Evolutionary conservation across 2,113 vertebrate genomes (phyloP).

Genomic region (Epinephelus moara): DNA sequence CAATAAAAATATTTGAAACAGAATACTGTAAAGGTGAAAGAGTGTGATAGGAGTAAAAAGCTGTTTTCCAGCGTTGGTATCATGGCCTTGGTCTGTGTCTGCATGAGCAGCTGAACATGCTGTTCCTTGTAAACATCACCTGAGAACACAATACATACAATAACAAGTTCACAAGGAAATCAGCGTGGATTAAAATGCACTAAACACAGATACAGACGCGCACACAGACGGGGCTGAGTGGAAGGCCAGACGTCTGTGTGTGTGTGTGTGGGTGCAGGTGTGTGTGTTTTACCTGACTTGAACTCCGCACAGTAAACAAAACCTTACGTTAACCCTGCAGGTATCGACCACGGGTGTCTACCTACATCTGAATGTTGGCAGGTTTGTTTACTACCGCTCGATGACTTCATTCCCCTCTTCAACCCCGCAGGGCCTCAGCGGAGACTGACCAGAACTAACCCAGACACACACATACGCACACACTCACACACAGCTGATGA

Average conservation of each 20-base stretch:
- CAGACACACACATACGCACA: background rate
- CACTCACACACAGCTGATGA: conserved; percentile 54
- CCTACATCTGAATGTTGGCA: conserved; percentile 43
- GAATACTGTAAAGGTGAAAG: background rate
- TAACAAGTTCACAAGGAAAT: conserved; percentile 37
- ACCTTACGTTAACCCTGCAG: conserved; percentile 24
- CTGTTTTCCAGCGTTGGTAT: conserved; percentile 26
- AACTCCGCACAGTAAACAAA: conserved; percentile 65
- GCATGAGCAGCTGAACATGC: background rate
- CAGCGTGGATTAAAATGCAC: conserved; percentile 16
- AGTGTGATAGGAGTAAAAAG: conserved; percentile 1
- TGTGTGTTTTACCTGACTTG: conserved; percentile 42
- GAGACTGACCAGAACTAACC: too few species aligned
- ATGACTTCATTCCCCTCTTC: conserved; percentile 58
- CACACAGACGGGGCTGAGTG: background rate
- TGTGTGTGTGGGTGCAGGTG: background rate
- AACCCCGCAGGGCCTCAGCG: background rate
- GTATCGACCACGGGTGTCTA: conserved; percentile 47
- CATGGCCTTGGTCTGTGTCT: conserved; percentile 20
- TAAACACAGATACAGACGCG: conserved; percentile 8
- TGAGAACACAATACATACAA: background rate
- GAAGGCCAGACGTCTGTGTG: conserved; percentile 18
- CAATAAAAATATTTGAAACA: too few species aligned
- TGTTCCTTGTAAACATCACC: conserved; percentile 1
- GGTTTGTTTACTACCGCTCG: conserved; percentile 64